These are phyloP conservation scores for Brachirus orientalis DNA, from an alignment of 2,113 vertebrate genomes.

Conservation along the genomic window DNA sequence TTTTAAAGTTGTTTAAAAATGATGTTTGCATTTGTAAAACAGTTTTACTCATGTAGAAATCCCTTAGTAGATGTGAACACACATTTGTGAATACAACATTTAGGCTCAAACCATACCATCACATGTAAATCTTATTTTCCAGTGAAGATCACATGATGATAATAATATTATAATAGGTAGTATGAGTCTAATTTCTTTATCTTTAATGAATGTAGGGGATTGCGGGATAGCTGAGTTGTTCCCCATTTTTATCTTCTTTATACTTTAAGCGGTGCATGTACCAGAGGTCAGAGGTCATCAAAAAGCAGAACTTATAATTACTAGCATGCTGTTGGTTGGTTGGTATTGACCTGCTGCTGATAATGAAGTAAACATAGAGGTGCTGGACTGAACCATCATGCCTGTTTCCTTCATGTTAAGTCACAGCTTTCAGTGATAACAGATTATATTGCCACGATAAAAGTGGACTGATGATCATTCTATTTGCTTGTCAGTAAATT, in stretches of 20 bases:
- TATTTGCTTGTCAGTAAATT: background rate
- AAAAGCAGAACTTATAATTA: background rate
- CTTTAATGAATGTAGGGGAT: too few relatives aligned
- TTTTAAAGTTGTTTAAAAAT: too few relatives aligned
- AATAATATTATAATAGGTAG: too few relatives aligned
- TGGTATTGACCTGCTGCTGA: background rate
- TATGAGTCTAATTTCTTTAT: too few relatives aligned
- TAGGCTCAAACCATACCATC: too few relatives aligned
- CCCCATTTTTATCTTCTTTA: background rate
- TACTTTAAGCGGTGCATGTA: background rate
- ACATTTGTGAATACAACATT: too few relatives aligned
- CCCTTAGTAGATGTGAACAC: too few relatives aligned
- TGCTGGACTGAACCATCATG: background rate
- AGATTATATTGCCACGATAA: conserved; percentile 7
- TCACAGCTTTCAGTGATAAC: background rate
- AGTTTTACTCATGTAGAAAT: too few relatives aligned
- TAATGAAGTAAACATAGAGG: background rate
- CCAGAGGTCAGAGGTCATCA: background rate
- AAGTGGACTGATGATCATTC: background rate
- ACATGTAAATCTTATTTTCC: too few relatives aligned
- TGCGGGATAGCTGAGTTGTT: too few relatives aligned
- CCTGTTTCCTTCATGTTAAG: background rate
- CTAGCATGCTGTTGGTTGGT: background rate
- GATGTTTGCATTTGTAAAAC: too few relatives aligned
- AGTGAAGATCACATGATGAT: too few relatives aligned